These are phyloP conservation scores for Virgularia gustaviana DNA, from an alignment of 92 coral and sea anemone genomes.

Conservation along the genomic window DNA sequence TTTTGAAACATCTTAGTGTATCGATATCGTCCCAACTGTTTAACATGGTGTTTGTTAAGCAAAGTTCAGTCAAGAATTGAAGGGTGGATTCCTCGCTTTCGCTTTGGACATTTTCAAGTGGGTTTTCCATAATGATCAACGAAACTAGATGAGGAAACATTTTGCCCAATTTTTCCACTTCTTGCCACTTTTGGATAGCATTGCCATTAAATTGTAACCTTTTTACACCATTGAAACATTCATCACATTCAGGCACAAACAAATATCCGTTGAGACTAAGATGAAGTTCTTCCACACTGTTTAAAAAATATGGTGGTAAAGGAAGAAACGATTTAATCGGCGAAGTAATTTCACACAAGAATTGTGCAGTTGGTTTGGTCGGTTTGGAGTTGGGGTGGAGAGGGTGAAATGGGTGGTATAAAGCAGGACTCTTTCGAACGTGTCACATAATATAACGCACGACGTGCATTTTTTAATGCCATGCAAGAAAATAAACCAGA, in stretches of 20 bases:
- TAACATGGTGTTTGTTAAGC: conserved; percentile 65
- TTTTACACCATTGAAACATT: conserved; percentile 58
- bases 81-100: conserved; percentile 41
- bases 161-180: conserved; percentile 67
- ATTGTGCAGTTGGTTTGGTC: too few species aligned
- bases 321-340: too few species aligned
- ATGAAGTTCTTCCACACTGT: conserved; percentile 70
- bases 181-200: conserved; percentile 64
- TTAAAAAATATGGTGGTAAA: too few species aligned
- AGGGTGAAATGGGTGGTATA: too few species aligned
- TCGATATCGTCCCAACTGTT: conserved; percentile 73
- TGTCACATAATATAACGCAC: too few species aligned
- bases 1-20: conserved; percentile 66
- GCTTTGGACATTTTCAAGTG: conserved; percentile 56
- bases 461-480: too few species aligned
- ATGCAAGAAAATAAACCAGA: too few species aligned
- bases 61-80: conserved; percentile 56
- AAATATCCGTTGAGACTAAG: conserved; percentile 78
- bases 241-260: conserved; percentile 51
- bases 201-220: conserved; percentile 71
- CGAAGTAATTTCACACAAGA: too few species aligned
- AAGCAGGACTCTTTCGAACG: too few species aligned
- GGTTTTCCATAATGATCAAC: conserved; percentile 74
- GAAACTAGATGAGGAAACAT: conserved; percentile 69
- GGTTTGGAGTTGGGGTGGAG: too few species aligned